Evolutionary conservation across 37 sponge, comb jelly and placozoan genomes (phyloP).

Genomic region (Axinella damicornis): DNA sequence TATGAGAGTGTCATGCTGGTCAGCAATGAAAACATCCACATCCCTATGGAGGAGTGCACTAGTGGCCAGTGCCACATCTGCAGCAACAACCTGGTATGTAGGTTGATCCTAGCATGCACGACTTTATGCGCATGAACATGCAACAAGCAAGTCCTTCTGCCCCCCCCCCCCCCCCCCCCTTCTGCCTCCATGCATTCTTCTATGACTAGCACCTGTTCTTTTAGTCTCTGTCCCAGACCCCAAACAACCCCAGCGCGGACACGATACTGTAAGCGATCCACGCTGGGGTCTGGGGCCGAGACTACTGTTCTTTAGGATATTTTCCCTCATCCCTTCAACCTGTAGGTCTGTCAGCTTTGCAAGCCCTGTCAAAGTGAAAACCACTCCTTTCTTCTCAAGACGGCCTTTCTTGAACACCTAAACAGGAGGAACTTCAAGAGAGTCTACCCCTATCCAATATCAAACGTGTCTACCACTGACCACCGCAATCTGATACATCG

Average conservation of each 20-base stretch:
- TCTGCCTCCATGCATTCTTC: too few relatives aligned
- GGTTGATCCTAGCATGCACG: too few relatives aligned
- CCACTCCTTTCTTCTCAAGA: slow-evolving; percentile 40
- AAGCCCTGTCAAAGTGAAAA: slow-evolving; percentile 25
- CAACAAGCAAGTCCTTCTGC: too few relatives aligned
- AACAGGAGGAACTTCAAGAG: slow-evolving; percentile 59
- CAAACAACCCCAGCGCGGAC: too few relatives aligned
- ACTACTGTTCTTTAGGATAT: too few relatives aligned
- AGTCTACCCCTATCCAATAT: slow-evolving; percentile 45
- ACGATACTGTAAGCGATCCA: too few relatives aligned
- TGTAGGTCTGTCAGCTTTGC: slow-evolving; percentile 71
- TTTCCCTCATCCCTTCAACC: not conserved
- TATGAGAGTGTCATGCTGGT: slow-evolving; percentile 65
- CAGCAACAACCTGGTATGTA: not conserved
- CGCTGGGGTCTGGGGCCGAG: too few relatives aligned
- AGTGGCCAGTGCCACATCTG: slow-evolving; percentile 15
- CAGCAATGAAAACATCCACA: slow-evolving; percentile 50
- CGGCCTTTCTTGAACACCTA: slow-evolving; percentile 74
- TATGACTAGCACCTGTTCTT: too few relatives aligned
- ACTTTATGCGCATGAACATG: too few relatives aligned
- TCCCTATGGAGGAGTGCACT: slow-evolving; percentile 37
- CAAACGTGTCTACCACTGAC: not conserved
- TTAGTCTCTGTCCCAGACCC: too few relatives aligned
- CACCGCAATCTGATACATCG: not conserved
- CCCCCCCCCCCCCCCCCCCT: too few relatives aligned